Evolutionary conservation across 2,113 vertebrate species (phyloP).

Genomic region (Phainopepla nitens): DNA sequence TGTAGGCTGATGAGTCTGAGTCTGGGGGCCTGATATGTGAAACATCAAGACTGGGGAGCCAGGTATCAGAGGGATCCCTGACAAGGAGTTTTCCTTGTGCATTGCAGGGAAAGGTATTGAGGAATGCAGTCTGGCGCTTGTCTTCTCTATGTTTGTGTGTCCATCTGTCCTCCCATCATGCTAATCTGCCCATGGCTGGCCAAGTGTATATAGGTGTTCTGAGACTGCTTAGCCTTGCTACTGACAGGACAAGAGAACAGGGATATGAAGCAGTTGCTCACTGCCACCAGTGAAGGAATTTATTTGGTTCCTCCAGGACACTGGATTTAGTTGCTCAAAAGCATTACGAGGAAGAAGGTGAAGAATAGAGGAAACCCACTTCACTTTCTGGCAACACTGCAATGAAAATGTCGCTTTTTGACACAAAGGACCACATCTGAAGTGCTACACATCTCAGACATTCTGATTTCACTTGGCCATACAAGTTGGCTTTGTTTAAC

Average conservation of each 20-base stretch:
- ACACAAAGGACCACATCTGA: neutral
- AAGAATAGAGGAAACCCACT: neutral
- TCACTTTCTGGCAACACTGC: neutral
- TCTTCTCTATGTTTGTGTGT: neutral
- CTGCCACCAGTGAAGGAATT: neutral
- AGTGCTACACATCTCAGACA: neutral
- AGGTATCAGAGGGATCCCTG: neutral
- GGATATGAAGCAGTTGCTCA: neutral
- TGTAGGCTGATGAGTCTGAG: neutral
- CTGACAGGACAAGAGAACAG: neutral
- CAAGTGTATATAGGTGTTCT: accelerated
- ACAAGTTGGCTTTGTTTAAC: neutral
- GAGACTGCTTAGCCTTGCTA: neutral
- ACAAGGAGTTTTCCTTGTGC: neutral
- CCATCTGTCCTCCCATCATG: neutral
- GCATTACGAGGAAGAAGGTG: neutral
- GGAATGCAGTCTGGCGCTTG: neutral
- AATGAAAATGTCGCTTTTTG: neutral
- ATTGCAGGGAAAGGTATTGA: neutral
- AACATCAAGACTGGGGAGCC: neutral
- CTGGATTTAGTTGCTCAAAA: neutral
- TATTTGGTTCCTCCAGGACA: neutral
- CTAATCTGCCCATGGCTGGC: neutral
- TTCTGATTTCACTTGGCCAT: neutral
- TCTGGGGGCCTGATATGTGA: neutral